Evolutionary conservation across 2,113 vertebrate species (phyloP).

Genomic region (Erinaceus europaeus): DNA sequence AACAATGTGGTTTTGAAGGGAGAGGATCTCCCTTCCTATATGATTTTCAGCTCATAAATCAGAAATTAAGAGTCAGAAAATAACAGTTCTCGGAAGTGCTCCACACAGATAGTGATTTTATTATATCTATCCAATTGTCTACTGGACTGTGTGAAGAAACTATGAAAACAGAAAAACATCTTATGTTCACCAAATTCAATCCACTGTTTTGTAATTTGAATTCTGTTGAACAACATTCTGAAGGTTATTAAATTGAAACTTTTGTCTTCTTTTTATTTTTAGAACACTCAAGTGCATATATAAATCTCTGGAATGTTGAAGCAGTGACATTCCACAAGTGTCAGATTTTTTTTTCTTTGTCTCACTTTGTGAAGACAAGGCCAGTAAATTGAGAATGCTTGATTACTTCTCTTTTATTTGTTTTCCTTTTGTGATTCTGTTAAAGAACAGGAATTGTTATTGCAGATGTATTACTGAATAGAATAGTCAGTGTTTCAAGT

Average conservation of each 20-base stretch:
- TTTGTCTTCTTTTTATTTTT: slow-evolving; percentile 57
- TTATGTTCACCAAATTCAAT: slow-evolving; percentile 58
- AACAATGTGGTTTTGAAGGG: background rate
- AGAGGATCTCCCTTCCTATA: background rate
- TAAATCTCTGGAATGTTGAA: slow-evolving; percentile 64
- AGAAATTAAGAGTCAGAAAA: background rate
- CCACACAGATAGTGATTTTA: too few species aligned
- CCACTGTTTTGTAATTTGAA: slow-evolving; percentile 44
- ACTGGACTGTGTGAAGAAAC: slow-evolving; percentile 41
- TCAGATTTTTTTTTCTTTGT: background rate
- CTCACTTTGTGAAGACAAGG: background rate
- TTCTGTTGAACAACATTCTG: slow-evolving; percentile 55
- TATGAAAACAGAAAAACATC: slow-evolving; percentile 48
- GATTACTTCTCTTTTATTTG: slow-evolving; percentile 21
- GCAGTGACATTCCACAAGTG: slow-evolving; percentile 52
- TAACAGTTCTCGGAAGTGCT: background rate
- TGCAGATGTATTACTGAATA: slow-evolving; percentile 16
- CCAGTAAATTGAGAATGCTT: slow-evolving; percentile 17
- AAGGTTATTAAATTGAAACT: slow-evolving; percentile 53
- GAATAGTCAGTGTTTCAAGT: slow-evolving; percentile 14
- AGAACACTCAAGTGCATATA: slow-evolving; percentile 36
- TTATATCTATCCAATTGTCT: too few species aligned
- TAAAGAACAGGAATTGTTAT: slow-evolving; percentile 37
- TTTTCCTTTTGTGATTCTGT: slow-evolving; percentile 12
- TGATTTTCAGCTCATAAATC: background rate